phyloP scores from a whole-genome alignment of 2,888 invertebrate species.

The Drosophila anceps region DNA sequence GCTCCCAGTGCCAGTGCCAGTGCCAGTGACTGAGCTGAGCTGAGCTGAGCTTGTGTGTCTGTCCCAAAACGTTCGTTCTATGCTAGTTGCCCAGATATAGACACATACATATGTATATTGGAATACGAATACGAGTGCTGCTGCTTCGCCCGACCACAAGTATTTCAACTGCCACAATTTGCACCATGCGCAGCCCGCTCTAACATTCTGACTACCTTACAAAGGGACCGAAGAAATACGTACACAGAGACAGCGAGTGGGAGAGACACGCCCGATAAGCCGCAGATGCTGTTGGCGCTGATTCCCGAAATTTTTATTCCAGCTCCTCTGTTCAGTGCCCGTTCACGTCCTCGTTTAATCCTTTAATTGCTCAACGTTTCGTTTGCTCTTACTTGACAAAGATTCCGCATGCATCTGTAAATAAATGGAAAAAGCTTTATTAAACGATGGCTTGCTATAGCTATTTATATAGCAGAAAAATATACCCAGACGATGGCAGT shows the following conservation, averaged over 20 bases:
- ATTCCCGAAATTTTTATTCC: conserved; percentile 11
- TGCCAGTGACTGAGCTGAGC: not conserved
- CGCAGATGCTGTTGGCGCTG: conserved; percentile 40
- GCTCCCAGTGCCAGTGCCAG: conserved; percentile 12
- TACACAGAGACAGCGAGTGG: conserved; percentile 38
- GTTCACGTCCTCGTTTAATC: conserved; percentile 25
- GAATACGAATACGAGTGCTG: conserved; percentile 27
- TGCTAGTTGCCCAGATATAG: conserved; percentile 31
- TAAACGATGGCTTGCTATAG: not conserved
- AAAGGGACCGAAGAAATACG: conserved; percentile 53
- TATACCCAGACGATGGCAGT: not conserved
- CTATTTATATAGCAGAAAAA: not conserved
- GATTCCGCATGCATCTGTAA: conserved; percentile 42
- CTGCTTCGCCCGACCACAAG: conserved; percentile 39
- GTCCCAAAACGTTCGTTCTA: conserved; percentile 26
- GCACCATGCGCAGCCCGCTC: conserved; percentile 51
- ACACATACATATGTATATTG: conserved; percentile 13
- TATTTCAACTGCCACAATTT: conserved; percentile 62
- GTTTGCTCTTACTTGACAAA: conserved; percentile 16
- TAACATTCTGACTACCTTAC: conserved; percentile 62
- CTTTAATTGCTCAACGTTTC: conserved; percentile 42
- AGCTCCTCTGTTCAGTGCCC: conserved; percentile 8
- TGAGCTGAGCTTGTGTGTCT: conserved; percentile 18
- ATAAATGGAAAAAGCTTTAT: conserved; percentile 15
- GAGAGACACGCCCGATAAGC: conserved; percentile 47